phyloP scores from a whole-genome alignment of 2,888 invertebrate genomes.

The Seladonia tumulorum region DNA sequence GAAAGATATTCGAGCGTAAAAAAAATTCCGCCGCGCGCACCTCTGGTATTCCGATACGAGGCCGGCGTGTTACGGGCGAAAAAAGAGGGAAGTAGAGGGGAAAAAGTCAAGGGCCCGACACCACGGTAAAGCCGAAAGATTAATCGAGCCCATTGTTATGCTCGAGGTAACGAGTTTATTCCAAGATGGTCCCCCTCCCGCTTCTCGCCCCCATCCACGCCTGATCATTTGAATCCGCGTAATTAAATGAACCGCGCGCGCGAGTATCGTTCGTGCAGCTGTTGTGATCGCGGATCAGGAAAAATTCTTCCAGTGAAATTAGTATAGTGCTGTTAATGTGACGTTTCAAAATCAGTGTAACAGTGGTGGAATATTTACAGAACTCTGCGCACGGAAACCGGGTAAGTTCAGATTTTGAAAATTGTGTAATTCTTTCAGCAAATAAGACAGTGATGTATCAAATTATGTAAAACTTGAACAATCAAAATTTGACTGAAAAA shows the following conservation, averaged over 20 bases:
- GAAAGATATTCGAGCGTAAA: slow-evolving; percentile 41
- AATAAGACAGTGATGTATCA: no score
- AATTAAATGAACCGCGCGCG: slow-evolving; percentile 32
- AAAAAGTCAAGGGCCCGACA: slow-evolving; percentile 17
- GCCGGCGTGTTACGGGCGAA: not conserved
- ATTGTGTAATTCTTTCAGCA: no score
- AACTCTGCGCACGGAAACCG: no score
- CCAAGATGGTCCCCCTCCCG: slow-evolving; percentile 39
- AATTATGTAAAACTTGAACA: no score
- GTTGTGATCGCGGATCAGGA: no score
- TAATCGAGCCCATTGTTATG: slow-evolving; percentile 67
- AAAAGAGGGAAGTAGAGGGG: not conserved
- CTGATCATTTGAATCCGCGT: not conserved
- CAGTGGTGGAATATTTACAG: no score
- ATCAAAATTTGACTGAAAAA: no score
- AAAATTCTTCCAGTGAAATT: no score
- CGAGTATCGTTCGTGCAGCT: no score
- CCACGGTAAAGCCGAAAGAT: slow-evolving; percentile 38
- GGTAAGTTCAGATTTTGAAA: no score
- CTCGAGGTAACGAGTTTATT: slow-evolving; percentile 71
- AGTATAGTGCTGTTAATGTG: no score
- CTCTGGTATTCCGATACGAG: slow-evolving; percentile 17
- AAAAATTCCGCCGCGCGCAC: slow-evolving; percentile 12
- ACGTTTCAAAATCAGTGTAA: no score
- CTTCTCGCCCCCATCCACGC: not conserved